Conservation (phyloP, 2,113 vertebrate species). For the Stictonetta naevosa region DNA sequence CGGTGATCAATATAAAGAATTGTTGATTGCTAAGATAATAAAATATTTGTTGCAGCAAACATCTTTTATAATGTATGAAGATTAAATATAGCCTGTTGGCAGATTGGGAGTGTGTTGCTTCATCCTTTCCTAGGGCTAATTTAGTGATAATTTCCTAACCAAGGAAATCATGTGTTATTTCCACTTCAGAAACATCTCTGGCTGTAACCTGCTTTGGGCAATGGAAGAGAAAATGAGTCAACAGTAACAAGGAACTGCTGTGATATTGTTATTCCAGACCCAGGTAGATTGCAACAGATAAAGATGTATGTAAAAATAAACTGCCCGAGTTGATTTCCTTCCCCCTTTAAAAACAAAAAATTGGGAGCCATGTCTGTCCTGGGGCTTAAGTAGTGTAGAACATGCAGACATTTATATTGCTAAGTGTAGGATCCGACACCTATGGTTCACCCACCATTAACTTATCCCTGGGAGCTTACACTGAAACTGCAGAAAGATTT, state of each 20-base stretch:
- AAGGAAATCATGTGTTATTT: neutral
- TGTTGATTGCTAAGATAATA: constrained; percentile 22
- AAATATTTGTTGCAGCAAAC: constrained; percentile 48
- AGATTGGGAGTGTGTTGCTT: neutral
- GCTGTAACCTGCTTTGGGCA: neutral
- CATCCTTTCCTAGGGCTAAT: neutral
- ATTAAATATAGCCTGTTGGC: neutral
- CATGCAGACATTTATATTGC: neutral
- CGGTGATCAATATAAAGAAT: neutral
- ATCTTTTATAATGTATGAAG: neutral
- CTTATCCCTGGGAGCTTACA: neutral
- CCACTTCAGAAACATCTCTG: neutral
- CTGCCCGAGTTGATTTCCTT: neutral
- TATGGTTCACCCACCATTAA: neutral
- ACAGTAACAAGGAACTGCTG: neutral
- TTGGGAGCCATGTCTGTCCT: neutral
- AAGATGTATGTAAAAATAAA: neutral
- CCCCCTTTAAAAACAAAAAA: neutral
- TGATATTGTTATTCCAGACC: neutral
- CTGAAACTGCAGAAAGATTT: neutral
- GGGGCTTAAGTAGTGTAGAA: neutral
- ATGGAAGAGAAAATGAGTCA: neutral
- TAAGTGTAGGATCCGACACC: neutral
- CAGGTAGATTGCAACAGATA: neutral
- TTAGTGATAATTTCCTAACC: neutral